Base-by-base conservation (phyloP, 2,797 vertebrate genomes). In the Emydoidea blandingii region DNA sequence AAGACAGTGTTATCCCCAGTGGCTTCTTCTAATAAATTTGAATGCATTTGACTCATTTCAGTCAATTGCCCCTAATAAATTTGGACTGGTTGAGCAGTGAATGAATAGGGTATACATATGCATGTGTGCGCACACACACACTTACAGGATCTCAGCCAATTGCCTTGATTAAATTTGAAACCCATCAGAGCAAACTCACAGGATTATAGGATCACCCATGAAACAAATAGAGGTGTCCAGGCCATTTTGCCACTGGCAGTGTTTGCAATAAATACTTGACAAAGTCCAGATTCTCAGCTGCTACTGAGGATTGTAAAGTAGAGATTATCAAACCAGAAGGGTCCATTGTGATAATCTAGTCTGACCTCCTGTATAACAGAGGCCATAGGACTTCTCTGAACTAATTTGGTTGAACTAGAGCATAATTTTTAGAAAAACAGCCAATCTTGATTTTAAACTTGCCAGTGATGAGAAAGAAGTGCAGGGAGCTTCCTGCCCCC, bases 91-190 rank as follows among this genome's bases (percentile, higher is more conserved):
- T 62, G 54, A 78, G 31, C 2, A 6, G 49, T n/a, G 49, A 41
- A 65, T 50, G 31, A 52, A 78, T 0, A 41, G 47, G 50, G 56
- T n/a, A 47, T n/a, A 80, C 23, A 31, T 9, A 80, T 50, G 65
- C 62, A n/a, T 49, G 62, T 31, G 34, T 65, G 1, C 25, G 1
- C 34, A 21, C 1, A 0, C 5, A 2, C 12, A 29, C 10, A 4
- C 12, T 29, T n/a, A 53, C 25, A 18, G 31, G 6, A 14, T 31
- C 79, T 54, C 91, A 85, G 41, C 31, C 50, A 19, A 0, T 19
- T 3, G 0, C 37, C 27, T 31, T 78, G 31, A 27, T 56, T 81
- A 2, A 0, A 18, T 49, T 79, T 52, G 31, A 81, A 50, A 7
- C 31, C n/a, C 14, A 53, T 21, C 12, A 16, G 34, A 79, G 34